Conservation (phyloP, 2,888 invertebrate species). For the Coenonympha arcania region DNA sequence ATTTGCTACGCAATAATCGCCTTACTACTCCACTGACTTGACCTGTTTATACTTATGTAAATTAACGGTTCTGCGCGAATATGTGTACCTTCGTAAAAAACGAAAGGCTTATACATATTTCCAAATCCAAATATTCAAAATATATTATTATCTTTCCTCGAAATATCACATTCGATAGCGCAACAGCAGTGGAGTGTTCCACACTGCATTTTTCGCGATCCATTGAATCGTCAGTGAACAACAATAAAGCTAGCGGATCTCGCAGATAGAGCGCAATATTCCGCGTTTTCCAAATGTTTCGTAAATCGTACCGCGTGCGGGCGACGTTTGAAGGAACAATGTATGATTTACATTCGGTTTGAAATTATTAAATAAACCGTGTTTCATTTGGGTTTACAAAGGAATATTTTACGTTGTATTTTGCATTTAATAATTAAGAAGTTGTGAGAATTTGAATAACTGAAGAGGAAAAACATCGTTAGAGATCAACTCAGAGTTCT, state of each 20-base stretch:
- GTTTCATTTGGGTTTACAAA: background rate
- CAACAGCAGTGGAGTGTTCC: conserved; percentile 37
- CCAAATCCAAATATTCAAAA: conserved; percentile 1
- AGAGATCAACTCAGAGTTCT: too few relatives aligned
- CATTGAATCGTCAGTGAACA: conserved; percentile 56
- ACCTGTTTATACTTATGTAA: too few relatives aligned
- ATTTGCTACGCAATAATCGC: too few relatives aligned
- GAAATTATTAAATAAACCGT: background rate
- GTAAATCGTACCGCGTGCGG: conserved; percentile 15
- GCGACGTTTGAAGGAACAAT: conserved; percentile 9
- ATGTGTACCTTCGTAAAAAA: too few relatives aligned
- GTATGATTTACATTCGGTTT: conserved; percentile 14
- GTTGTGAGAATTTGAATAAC: too few relatives aligned
- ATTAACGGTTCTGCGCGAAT: too few relatives aligned
- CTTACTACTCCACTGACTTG: too few relatives aligned
- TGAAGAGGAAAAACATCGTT: too few relatives aligned
- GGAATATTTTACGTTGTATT: too few relatives aligned
- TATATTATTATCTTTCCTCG: background rate
- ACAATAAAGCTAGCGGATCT: conserved; percentile 24
- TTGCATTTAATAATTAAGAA: too few relatives aligned
- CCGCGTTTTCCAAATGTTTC: conserved; percentile 40
- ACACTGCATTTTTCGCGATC: conserved; percentile 56
- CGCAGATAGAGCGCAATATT: conserved; percentile 43
- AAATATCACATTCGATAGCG: conserved; percentile 21
- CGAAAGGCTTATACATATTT: background rate